These are phyloP conservation scores for Eupithecia vulgata DNA, from an alignment of 2,888 invertebrate genomes.

Conservation along the genomic window DNA sequence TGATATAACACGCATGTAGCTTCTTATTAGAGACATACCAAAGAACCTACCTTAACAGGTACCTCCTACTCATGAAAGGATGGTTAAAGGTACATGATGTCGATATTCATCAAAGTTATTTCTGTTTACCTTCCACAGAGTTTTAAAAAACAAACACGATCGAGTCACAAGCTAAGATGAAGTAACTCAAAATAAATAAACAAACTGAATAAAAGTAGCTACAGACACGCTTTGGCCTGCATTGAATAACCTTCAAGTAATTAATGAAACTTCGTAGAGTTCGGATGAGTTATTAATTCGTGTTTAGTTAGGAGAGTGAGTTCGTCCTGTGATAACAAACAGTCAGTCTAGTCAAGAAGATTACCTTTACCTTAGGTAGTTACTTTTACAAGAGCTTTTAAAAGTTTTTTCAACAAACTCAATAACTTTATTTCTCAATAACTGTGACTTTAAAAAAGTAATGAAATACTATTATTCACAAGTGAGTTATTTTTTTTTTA, in stretches of 20 bases:
- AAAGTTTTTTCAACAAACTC: too few relatives aligned
- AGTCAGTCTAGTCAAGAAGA: background rate
- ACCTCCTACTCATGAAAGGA: background rate
- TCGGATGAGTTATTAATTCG: conserved; percentile 9
- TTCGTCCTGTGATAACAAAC: conserved; percentile 6
- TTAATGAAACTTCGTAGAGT: conserved; percentile 13
- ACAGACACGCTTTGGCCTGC: conserved; percentile 13
- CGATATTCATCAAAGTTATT: conserved; percentile 3
- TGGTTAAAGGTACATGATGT: background rate
- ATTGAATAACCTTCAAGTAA: conserved; percentile 16
- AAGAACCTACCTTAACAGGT: too few relatives aligned
- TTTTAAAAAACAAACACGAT: conserved; percentile 6
- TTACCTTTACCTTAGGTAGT: background rate
- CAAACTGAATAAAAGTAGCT: background rate
- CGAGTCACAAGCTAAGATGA: background rate
- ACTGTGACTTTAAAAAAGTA: too few relatives aligned
- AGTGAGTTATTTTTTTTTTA: too few relatives aligned
- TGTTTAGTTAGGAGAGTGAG: conserved; percentile 12
- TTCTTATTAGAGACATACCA: background rate
- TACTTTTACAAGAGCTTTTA: conserved; percentile 1
- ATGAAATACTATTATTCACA: too few relatives aligned
- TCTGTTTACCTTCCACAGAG: background rate
- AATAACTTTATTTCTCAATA: too few relatives aligned
- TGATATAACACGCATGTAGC: background rate
- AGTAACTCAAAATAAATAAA: conserved; percentile 6